Base-by-base conservation (phyloP, 2,113 vertebrate genomes). In the Ageneiosus marmoratus region DNA sequence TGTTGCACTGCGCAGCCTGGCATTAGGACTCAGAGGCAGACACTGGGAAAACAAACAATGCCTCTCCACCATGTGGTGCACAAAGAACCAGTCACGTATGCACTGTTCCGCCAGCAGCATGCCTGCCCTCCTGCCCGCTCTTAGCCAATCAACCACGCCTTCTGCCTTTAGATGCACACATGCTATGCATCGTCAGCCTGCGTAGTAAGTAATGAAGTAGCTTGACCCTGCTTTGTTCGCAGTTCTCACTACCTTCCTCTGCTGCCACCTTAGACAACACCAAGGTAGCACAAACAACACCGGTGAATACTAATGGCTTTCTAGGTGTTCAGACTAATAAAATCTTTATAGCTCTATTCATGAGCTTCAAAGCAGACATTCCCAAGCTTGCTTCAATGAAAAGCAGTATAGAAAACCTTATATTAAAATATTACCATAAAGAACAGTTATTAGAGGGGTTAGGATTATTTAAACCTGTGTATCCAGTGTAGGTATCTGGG, bases 1-100 rank as follows among this genome's bases (percentile, higher is more conserved):
- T 95, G 94, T 95, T 95, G 90, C 83, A 73, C 88, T 46, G 77
- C 89, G 85, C 83, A 90, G 92, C 92, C 90, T 93, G 93, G 93
- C 92, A 94, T 90, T 89, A 84, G 87, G 85, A 82, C 86, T 88
- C 51, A 88, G 82, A 91, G 86, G 34, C 93, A 91, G 90, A 93
- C 91, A 81, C 84, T 88, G 92, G 86, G 85, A 93, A 92, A 93
- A 94, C 92, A 94, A 92, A 93, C 93, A 92, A 80, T 82, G 83
- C 88, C 89, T 86, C 91, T 70, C 60, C 70, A 75, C 69, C 67
- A 87, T 41, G 69, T 87, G 70, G 91, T 83, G 89, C 90, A 93
- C 89, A 27, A 88, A 89, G 83, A 2, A 67, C 1, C 79, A 86
- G 91, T 93, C 93, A 95, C 94, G 92, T 93, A 94, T 89, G 84